Evolutionary conservation across 1,140 invertebrate genomes (phyloP).

Genomic region (Pseudomyrmex sp.): DNA sequence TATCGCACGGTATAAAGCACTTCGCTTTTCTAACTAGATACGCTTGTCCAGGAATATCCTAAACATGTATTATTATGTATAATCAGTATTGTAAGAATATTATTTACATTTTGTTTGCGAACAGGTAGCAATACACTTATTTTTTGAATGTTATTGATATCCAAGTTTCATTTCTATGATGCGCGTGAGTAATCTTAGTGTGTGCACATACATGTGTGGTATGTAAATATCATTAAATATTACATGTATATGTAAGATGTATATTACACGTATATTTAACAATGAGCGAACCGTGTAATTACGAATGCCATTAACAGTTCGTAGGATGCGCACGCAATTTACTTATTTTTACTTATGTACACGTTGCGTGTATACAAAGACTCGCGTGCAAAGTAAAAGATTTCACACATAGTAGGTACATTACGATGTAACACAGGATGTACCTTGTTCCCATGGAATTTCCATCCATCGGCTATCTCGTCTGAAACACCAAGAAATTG

Average conservation of each 20-base stretch:
- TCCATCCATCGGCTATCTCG: slow-evolving; percentile 80
- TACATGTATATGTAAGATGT: too few species aligned
- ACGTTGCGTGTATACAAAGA: background rate
- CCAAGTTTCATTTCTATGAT: too few species aligned
- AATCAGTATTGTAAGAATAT: background rate
- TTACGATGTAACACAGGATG: too few species aligned
- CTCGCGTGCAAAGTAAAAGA: background rate
- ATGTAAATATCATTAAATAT: too few species aligned
- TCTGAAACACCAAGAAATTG: slow-evolving; percentile 75
- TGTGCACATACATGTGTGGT: too few species aligned
- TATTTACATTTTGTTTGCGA: too few species aligned
- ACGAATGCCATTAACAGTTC: background rate
- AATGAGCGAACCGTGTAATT: background rate
- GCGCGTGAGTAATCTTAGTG: too few species aligned
- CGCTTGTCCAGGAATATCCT: slow-evolving; percentile 78
- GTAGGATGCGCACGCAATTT: background rate
- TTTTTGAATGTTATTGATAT: background rate
- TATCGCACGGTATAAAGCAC: slow-evolving; percentile 71
- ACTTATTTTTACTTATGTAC: background rate
- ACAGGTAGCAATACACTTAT: background rate
- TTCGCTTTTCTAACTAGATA: slow-evolving; percentile 78
- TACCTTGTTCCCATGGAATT: slow-evolving; percentile 81
- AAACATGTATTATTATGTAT: background rate
- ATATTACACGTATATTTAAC: too few species aligned
- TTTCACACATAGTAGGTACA: background rate